Evolutionary conservation across 2,888 invertebrate genomes (phyloP).

Genomic region (Megamerina dolium): DNA sequence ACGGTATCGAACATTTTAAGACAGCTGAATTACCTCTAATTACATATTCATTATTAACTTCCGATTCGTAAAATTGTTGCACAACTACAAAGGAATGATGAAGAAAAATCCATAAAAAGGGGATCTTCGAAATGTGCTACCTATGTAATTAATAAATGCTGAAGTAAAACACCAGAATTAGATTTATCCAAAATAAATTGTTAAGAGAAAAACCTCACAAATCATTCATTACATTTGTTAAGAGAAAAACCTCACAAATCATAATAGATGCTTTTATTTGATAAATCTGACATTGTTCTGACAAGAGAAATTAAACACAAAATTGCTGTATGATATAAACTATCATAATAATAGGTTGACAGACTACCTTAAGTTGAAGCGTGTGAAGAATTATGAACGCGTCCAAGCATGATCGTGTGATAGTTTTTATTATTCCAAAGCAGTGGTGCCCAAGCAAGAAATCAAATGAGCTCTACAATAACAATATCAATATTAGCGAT

Average conservation of each 20-base stretch:
- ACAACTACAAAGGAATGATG: slow-evolving; percentile 52
- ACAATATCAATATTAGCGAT: too few relatives aligned
- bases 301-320: neutral
- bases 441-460: too few relatives aligned
- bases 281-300: slow-evolving; percentile 7
- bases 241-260: too few relatives aligned
- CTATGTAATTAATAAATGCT: too few relatives aligned
- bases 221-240: too few relatives aligned
- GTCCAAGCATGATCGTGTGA: slow-evolving; percentile 9
- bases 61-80: slow-evolving; percentile 65
- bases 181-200: too few relatives aligned
- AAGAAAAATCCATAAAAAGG: too few relatives aligned
- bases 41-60: slow-evolving; percentile 68
- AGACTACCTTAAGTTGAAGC: neutral
- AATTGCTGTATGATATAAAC: neutral
- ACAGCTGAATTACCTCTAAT: slow-evolving; percentile 68
- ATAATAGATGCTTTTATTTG: too few relatives aligned
- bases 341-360: neutral
- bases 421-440: neutral
- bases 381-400: slow-evolving; percentile 16
- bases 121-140: too few relatives aligned
- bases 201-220: too few relatives aligned
- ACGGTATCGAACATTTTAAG: slow-evolving; percentile 68
- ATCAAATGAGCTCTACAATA: too few relatives aligned
- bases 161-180: too few relatives aligned